Evolutionary conservation across 2,113 vertebrate genomes (phyloP), one percentile per base, ranked within the genome.

Genomic region (Montifringilla adamsi): DNA sequence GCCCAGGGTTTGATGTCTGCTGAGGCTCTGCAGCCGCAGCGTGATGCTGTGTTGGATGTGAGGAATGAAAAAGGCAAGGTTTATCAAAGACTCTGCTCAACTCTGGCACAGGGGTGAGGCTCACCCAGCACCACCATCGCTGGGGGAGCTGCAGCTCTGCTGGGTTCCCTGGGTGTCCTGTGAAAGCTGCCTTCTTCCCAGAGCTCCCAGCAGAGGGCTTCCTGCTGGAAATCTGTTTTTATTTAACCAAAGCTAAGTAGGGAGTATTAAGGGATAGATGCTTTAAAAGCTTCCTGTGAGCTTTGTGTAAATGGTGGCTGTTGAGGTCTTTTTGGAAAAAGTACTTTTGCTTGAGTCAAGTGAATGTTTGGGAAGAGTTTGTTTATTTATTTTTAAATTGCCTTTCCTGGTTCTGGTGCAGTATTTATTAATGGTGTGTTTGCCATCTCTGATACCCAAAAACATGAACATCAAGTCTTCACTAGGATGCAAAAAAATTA

Each of bases 11-110:
- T 50, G 50, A 30, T 49, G 62, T 47, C 44, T 79, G 79, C 67
- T 0, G 1, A 28, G 70, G 53, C 37, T 70, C 59, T 33, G 82
- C 39, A 3, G 17, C 6, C n/a, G 1, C 20, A 19, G 24, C 6
- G 3, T 18, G 39, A 22, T 53, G 78, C 70, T 59, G 50, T 2
- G 2, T 31, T 70, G 0, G 3, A 1, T 3, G 66, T 59, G 39
- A 26, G 69, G 30, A 70, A 55, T 28, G 30, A 20, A 78, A 89
- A 89, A 68, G 66, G 78, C 43, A 27, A 8, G 33, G 43, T 58
- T 7, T 33, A 30, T 39, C 60, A 68, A 20, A 91, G 52, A 0
- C 35, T 58, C 18, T 41, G 58, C 35, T 72, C 6, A 2, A 0
- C 19, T 20, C 44, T 19, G 77, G 30, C 44, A 4, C 39, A 3